Base-by-base conservation (phyloP, 2,113 vertebrate species). In the Anhinga rufa region DNA sequence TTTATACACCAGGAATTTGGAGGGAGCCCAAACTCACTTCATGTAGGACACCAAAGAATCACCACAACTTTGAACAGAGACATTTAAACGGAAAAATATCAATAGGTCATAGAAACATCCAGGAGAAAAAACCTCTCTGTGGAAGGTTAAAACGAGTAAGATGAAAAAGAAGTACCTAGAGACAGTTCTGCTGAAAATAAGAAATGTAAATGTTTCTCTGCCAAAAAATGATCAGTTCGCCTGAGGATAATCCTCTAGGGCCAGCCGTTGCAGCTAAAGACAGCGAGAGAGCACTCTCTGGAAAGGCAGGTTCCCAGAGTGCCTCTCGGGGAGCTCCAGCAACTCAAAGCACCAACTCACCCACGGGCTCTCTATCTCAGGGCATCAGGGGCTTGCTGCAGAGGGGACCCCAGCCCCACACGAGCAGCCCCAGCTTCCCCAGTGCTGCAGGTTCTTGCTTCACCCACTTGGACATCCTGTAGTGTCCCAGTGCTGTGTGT, bases 81-180 rank as follows among this genome's bases (percentile, higher is more conserved):
- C 18, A 7, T 18, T 92, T 51, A 66, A 92, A 68, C 21, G 51
- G 92, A 61, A 92, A 74, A 93, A 54, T 34, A 92, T 57, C 86
- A 76, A 78, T 61, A 86, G 82, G 92, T 91, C 85, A 86, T 21
- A 36, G 86, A 94, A 95, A 90, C 31, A 81, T 51, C 60, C 76
- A 86, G 55, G 58, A 94, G 79, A 5, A 62, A 48, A 55, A 72
- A 32, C 0, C 24, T 49, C 52, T 90, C 72, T 68, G 70, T 15
- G 42, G 69, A 87, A 94, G 72, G 69, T 88, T 91, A 86, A 90
- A 94, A 86, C 14, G 32, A 87, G 31, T n/a, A 54, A 68, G 48
- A 62, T 54, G 82, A 62, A 64, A 77, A 64, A 85, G 66, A 42
- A 85, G 25, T 16, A 70, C 68, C 82, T 68, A 62, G 94, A 93